These are phyloP conservation scores for Xylota segnis DNA, from an alignment of 2,888 invertebrate genomes.

Conservation along the genomic window DNA sequence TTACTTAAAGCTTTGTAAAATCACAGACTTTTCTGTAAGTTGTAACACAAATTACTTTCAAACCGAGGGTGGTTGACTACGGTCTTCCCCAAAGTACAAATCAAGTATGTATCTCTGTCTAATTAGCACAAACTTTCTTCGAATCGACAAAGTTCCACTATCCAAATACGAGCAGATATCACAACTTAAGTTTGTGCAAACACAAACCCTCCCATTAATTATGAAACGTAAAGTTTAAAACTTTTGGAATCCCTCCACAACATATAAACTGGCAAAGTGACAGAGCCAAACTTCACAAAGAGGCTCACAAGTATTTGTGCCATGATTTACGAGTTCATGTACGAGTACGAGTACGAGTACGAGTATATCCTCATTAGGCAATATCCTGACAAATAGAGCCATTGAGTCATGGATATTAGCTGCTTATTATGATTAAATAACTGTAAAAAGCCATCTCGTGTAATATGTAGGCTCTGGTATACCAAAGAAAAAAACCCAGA, in stretches of 20 bases:
- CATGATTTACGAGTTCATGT: conserved; percentile 1
- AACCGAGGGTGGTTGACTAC: too few species aligned
- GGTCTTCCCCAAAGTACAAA: background rate
- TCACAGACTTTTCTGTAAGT: background rate
- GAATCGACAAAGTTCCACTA: background rate
- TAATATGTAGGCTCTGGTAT: background rate
- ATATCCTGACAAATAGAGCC: conserved; percentile 40
- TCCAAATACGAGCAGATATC: too few species aligned
- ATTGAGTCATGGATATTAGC: conserved; percentile 28
- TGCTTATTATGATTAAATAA: conserved; percentile 32
- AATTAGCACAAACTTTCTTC: background rate
- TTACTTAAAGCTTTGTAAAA: background rate
- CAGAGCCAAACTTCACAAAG: conserved; percentile 24
- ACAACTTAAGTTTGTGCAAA: too few species aligned
- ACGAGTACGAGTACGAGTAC: too few species aligned
- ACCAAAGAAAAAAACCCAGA: too few species aligned
- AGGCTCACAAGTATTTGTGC: conserved; percentile 32
- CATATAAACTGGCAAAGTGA: conserved; percentile 45
- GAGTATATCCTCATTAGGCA: conserved; percentile 16
- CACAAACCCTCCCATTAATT: conserved; percentile 16
- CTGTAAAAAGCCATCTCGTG: background rate
- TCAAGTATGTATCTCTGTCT: background rate
- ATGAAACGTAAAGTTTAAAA: conserved; percentile 45
- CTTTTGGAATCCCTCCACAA: conserved; percentile 11
- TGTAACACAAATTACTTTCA: too few species aligned